These are phyloP conservation scores for Phalloptychus januarius DNA, from an alignment of 2,797 vertebrate genomes.

Conservation along the genomic window DNA sequence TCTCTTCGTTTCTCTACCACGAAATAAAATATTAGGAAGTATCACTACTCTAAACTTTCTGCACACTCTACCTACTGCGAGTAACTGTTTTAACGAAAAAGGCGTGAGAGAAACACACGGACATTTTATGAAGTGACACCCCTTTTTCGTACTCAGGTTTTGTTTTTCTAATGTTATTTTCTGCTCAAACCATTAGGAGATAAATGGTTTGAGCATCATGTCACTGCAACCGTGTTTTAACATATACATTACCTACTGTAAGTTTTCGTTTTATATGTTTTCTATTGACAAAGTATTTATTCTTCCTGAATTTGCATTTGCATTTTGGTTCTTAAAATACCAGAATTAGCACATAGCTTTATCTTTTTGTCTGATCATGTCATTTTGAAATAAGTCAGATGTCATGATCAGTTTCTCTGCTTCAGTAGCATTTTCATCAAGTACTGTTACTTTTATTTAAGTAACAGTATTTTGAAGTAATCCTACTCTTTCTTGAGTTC, in stretches of 20 bases:
- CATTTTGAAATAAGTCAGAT: not conserved
- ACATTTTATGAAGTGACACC: not conserved
- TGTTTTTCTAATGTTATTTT: not conserved
- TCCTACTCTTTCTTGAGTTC: not conserved
- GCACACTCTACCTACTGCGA: not conserved
- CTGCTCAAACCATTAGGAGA: not conserved
- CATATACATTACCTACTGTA: not conserved
- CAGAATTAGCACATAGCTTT: not conserved
- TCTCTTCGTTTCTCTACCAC: not conserved
- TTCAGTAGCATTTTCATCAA: not conserved
- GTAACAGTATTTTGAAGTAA: too few relatives aligned
- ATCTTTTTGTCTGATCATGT: not conserved
- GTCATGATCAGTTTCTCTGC: not conserved
- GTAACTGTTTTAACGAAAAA: not conserved
- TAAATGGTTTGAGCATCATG: too few relatives aligned
- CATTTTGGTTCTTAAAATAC: not conserved
- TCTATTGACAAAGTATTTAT: not conserved
- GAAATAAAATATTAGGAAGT: not conserved
- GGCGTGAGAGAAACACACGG: not conserved
- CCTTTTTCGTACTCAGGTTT: not conserved
- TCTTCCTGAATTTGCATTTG: not conserved
- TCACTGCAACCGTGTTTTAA: not conserved
- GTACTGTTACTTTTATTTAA: not conserved
- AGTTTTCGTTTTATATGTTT: not conserved
- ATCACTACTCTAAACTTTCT: not conserved